A percentile compares a stretch with the other conserved stretches of the same genome.
These are phyloP conservation scores for Halcyon badia DNA, from an alignment of 2,797 vertebrate species.

Conservation along the genomic window DNA sequence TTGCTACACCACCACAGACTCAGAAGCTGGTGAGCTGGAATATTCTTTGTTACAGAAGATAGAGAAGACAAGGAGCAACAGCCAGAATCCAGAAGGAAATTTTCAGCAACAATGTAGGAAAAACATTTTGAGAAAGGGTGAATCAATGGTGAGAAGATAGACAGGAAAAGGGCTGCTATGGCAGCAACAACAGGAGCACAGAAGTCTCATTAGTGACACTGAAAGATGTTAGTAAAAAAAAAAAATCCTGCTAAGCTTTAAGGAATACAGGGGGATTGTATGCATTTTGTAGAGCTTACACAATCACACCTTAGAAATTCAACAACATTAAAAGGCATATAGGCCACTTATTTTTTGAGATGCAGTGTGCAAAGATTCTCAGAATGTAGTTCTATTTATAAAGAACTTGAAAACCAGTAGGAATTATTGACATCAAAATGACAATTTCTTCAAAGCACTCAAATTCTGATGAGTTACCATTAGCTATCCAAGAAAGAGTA, in stretches of 20 bases:
- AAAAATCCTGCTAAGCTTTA: neutral
- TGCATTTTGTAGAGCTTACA: neutral
- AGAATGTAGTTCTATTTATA: neutral
- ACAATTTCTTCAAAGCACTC: neutral
- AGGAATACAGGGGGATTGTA: rapidly evolving
- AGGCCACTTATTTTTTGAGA: neutral
- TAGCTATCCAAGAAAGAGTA: rapidly evolving
- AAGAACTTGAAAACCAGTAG: neutral
- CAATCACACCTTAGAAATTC: neutral
- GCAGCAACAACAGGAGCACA: rapidly evolving
- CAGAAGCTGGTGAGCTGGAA: neutral
- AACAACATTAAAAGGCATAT: rapidly evolving
- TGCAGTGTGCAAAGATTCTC: neutral
- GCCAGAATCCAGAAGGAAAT: neutral
- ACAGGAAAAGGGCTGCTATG: neutral
- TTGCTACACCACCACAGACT: rapidly evolving
- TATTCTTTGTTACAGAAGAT: neutral
- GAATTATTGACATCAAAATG: neutral
- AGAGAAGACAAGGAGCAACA: neutral
- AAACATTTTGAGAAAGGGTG: neutral
- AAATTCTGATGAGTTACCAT: neutral
- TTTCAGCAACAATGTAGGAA: neutral
- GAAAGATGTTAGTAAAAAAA: neutral
- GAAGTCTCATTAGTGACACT: neutral
- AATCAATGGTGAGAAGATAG: neutral